Evolutionary conservation across 1,140 invertebrate species (phyloP).

Genomic region (Coptotermes formosanus): DNA sequence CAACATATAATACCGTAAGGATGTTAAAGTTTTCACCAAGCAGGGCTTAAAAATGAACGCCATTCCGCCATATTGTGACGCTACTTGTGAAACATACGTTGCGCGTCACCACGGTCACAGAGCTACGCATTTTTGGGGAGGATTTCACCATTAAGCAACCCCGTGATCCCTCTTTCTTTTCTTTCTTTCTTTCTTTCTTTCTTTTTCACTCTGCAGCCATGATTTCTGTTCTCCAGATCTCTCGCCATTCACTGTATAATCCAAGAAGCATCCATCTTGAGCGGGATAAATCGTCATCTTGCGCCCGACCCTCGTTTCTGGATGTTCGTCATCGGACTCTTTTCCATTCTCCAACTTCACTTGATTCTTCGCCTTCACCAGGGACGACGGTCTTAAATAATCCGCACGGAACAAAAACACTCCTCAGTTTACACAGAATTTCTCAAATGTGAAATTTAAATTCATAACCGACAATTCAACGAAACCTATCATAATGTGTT

Average conservation of each 20-base stretch:
- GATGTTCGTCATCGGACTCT: not conserved
- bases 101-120: not conserved
- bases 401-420: not conserved
- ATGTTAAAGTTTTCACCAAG: too few species aligned
- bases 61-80: not conserved
- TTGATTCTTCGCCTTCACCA: not conserved
- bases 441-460: not conserved
- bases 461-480: not conserved
- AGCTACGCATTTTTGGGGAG: not conserved
- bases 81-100: not conserved
- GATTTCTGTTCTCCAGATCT: not conserved
- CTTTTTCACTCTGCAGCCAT: not conserved
- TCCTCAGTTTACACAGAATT: not conserved
- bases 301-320: not conserved
- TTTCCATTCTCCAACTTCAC: not conserved
- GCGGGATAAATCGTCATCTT: not conserved
- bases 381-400: not conserved
- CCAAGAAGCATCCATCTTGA: not conserved
- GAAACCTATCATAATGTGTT: too few species aligned
- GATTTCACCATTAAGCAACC: constrained; percentile 3
- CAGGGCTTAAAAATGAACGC: too few species aligned
- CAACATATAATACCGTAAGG: too few species aligned
- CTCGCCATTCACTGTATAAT: not conserved
- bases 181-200: not conserved
- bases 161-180: not conserved